phyloP scores from a whole-genome alignment of 1,140 invertebrate species.

The Dufourea novaeangliae region DNA sequence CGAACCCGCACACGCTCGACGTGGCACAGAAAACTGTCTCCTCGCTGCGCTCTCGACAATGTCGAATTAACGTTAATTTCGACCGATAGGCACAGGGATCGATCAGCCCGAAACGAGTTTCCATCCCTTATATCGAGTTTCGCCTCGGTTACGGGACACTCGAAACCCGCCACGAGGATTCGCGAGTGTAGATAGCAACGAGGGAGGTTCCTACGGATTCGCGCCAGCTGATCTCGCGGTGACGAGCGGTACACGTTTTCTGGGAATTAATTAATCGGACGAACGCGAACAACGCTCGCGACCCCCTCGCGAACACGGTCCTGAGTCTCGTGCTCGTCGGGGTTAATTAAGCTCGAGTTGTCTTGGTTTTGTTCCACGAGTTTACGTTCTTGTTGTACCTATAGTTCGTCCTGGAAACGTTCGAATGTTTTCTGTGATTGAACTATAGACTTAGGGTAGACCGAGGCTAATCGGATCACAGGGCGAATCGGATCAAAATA shows the following conservation, averaged over 20 bases:
- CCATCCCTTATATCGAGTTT: conserved; percentile 19
- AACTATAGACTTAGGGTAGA: too few species aligned
- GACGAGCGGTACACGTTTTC: conserved; percentile 17
- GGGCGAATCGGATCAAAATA: too few species aligned
- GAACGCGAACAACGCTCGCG: neutral
- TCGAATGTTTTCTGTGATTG: too few species aligned
- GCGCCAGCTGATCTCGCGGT: neutral
- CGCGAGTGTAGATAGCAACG: too few species aligned
- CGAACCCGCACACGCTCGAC: conserved; percentile 57
- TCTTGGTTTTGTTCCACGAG: neutral
- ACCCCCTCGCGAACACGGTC: neutral
- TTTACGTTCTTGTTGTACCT: too few species aligned
- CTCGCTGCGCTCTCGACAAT: conserved; percentile 63
- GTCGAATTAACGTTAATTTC: conserved; percentile 73
- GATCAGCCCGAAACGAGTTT: conserved; percentile 55
- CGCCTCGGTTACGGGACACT: too few species aligned
- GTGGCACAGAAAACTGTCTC: conserved; percentile 68
- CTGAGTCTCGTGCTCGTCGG: neutral
- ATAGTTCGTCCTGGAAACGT: too few species aligned
- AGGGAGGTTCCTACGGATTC: too few species aligned
- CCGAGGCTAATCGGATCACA: too few species aligned
- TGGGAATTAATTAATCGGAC: conserved; percentile 33
- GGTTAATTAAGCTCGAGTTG: conserved; percentile 29
- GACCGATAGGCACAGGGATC: conserved; percentile 59
- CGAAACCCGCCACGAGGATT: too few species aligned